Conservation (phyloP, 2,797 vertebrate species). For the Lindbergichthys nudifrons region DNA sequence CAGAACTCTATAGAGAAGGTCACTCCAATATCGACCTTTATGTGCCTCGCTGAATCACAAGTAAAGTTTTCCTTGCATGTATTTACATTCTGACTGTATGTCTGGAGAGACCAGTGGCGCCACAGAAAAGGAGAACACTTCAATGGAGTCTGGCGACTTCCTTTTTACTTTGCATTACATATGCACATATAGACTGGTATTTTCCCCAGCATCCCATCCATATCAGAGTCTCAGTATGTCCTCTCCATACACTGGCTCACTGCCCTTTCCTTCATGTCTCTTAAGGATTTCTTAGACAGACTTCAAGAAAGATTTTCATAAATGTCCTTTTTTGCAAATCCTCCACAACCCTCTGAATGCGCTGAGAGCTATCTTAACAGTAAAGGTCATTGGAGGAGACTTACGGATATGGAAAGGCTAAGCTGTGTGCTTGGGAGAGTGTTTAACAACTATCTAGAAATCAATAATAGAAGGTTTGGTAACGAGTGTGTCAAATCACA, state of each 20-base stretch:
- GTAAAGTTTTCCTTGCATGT: conserved; percentile 51
- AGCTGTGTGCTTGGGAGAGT: conserved; percentile 70
- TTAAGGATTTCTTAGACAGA: conserved; percentile 78
- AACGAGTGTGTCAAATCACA: conserved; percentile 69
- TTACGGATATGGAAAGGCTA: conserved; percentile 73
- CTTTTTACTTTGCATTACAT: conserved; percentile 73
- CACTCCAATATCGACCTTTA: conserved; percentile 62
- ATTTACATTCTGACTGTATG: conserved; percentile 53
- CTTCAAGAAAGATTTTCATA: conserved; percentile 80
- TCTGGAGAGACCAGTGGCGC: conserved; percentile 52
- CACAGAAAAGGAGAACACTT: conserved; percentile 56
- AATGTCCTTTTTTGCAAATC: conserved; percentile 82
- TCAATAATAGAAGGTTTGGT: conserved; percentile 76
- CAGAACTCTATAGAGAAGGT: conserved; percentile 43
- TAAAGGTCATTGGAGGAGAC: conserved; percentile 82
- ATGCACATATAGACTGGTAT: conserved; percentile 83
- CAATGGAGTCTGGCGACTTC: conserved; percentile 59
- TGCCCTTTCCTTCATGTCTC: conserved; percentile 81
- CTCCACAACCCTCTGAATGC: conserved; percentile 62
- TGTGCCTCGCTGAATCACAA: conserved; percentile 25
- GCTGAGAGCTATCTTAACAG: conserved; percentile 72
- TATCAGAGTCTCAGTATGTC: conserved; percentile 74
- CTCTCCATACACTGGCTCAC: conserved; percentile 70
- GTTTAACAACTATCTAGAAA: conserved; percentile 75
- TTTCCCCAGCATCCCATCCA: conserved; percentile 68